Conservation (phyloP, 2,888 invertebrate genomes). For the Melinaea menophilus region DNA sequence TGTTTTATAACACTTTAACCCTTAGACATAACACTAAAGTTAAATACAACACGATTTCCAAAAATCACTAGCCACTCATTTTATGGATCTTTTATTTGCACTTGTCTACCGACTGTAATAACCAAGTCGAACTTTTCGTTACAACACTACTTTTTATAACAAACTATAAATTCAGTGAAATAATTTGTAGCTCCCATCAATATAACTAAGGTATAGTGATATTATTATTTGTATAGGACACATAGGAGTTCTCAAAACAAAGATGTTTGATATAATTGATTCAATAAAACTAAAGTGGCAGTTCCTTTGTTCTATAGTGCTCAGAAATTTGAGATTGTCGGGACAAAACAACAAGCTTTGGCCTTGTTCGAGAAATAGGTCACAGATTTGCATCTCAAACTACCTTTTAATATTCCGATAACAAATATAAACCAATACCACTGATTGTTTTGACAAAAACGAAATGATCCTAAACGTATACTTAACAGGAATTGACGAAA, state of each 20-base stretch:
- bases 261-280: too few relatives aligned
- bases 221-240: too few relatives aligned
- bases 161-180: too few relatives aligned
- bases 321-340: slow-evolving; percentile 7
- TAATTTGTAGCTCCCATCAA: too few relatives aligned
- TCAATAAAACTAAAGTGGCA: background rate
- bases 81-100: slow-evolving; percentile 16
- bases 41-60: slow-evolving; percentile 10
- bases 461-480: background rate
- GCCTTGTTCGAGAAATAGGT: slow-evolving; percentile 38
- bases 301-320: slow-evolving; percentile 1
- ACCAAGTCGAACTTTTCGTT: slow-evolving; percentile 30
- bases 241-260: too few relatives aligned
- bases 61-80: slow-evolving; percentile 32
- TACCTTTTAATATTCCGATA: slow-evolving; percentile 29
- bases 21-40: slow-evolving; percentile 19
- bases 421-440: slow-evolving; percentile 7
- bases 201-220: too few relatives aligned
- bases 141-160: background rate
- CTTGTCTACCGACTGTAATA: slow-evolving; percentile 9
- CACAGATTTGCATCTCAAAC: slow-evolving; percentile 40
- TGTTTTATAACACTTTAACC: slow-evolving; percentile 31
- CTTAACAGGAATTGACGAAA: background rate
- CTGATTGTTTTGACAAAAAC: background rate
- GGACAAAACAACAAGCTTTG: slow-evolving; percentile 40